Evolutionary conservation across 2,113 vertebrate species (phyloP).

Genomic region (Solenodon paradoxus): DNA sequence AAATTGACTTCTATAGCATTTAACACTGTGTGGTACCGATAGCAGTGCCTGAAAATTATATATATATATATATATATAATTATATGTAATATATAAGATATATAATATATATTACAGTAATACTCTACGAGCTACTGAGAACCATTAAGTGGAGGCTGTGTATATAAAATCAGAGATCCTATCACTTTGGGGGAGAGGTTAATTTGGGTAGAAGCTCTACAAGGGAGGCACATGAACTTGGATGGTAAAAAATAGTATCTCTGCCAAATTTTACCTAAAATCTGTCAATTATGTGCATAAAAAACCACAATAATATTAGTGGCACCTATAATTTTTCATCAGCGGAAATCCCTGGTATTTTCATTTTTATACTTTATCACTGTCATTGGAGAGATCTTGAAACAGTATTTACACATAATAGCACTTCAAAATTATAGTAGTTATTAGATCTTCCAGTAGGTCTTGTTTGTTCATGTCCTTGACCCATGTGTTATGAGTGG

Average conservation of each 20-base stretch:
- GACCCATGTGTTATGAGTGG: accelerated
- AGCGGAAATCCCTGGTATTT: neutral
- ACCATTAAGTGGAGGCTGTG: neutral
- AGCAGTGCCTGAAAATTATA: neutral
- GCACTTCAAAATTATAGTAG: neutral
- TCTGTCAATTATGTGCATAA: neutral
- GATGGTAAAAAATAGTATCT: neutral
- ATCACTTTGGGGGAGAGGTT: too few relatives aligned
- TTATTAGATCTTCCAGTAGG: neutral
- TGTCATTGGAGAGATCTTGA: neutral
- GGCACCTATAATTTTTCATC: neutral
- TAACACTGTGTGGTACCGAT: neutral
- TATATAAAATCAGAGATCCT: neutral
- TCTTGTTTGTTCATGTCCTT: neutral
- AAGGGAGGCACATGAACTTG: neutral
- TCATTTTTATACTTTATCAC: neutral
- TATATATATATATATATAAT: too few relatives aligned
- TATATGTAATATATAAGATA: too few relatives aligned
- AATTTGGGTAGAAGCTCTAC: neutral
- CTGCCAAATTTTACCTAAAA: neutral
- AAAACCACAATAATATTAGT: neutral
- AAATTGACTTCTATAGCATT: neutral
- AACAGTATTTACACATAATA: neutral
- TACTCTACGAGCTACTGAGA: neutral
- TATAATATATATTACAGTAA: neutral